Evolutionary conservation across 2,888 invertebrate genomes (phyloP), one percentile per base, ranked within the genome.

Genomic region (Thecocarcelia acutangulata): DNA sequence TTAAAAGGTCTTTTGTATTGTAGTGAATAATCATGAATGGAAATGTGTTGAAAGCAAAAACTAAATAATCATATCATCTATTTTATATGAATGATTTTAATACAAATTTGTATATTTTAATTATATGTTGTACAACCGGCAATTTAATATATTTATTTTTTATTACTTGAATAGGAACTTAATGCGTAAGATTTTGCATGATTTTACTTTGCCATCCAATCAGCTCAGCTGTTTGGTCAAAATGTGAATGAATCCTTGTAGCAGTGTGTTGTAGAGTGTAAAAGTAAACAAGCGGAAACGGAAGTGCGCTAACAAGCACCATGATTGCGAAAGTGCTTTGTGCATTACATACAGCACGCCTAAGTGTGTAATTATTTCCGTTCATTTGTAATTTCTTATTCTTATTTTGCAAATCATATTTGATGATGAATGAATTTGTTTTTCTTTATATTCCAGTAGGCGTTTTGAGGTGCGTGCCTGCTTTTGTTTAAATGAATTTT

Each of bases 281-380:
- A 59, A 69, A 58, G 63, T 64, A 70, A 82, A 63, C 21, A 78
- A 66, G 54, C 74, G 83, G 83, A 83, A 83, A 68, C 75, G 83
- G 83, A 83, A 76, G 83, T 76, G 72, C 66, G 70, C 79, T 72
- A 79, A 83, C 83, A 83, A 83, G 75, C 68, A 79, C 44, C 78
- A 59, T 82, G 77, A 80, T 78, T 77, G 77, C 83, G 59, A 74
- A 64, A 64, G 78, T 68, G 48, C 59, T 75, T 72, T 79, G 50
- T 75, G 66, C 68, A 61, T 70, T 37, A 59, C 50, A 54, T 79
- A 63, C 72, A 68, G 48, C 48, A 79, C 68, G 79, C 79, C 72
- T 73, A 76, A 79, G 75, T 83, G 70, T 76, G 72, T 75, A 79
- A 79, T 78, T 79, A 83, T 75, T 83, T 79, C 75, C 83, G 59